These are phyloP conservation scores for Latrodectus elegans DNA, from an alignment of 2,888 invertebrate genomes.

Conservation along the genomic window DNA sequence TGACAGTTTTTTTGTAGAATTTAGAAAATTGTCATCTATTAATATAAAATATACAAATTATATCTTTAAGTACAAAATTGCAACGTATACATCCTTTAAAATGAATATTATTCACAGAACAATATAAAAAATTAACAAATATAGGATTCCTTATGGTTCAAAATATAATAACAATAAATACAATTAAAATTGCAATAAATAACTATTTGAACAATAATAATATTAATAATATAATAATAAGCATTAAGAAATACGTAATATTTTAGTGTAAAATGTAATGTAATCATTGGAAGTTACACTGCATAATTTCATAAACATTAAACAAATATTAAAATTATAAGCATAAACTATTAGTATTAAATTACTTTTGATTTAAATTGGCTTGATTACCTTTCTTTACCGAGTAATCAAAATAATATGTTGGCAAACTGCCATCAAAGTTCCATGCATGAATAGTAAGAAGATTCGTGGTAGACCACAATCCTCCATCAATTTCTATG, in stretches of 20 bases:
- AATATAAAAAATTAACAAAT: too few relatives aligned
- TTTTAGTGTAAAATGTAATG: too few relatives aligned
- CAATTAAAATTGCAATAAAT: too few relatives aligned
- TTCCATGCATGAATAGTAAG: slow-evolving; percentile 45
- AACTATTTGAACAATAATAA: too few relatives aligned
- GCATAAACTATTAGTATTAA: neutral
- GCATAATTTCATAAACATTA: neutral
- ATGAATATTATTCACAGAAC: too few relatives aligned
- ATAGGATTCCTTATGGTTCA: too few relatives aligned
- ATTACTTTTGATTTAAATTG: too few relatives aligned
- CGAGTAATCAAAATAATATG: slow-evolving; percentile 37
- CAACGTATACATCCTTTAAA: neutral
- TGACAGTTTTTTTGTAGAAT: slow-evolving; percentile 75
- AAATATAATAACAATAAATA: too few relatives aligned
- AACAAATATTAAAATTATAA: neutral
- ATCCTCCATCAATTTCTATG: slow-evolving; percentile 11
- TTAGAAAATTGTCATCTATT: slow-evolving; percentile 76
- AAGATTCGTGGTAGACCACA: slow-evolving; percentile 53
- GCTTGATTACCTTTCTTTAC: slow-evolving; percentile 39
- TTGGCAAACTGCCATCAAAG: slow-evolving; percentile 44
- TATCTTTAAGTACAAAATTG: neutral
- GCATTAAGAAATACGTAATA: too few relatives aligned
- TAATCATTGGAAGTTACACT: too few relatives aligned
- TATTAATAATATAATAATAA: too few relatives aligned
- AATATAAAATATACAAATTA: neutral